Evolutionary conservation across 2,888 invertebrate species (phyloP).

Genomic region (Odontomyia ornata): DNA sequence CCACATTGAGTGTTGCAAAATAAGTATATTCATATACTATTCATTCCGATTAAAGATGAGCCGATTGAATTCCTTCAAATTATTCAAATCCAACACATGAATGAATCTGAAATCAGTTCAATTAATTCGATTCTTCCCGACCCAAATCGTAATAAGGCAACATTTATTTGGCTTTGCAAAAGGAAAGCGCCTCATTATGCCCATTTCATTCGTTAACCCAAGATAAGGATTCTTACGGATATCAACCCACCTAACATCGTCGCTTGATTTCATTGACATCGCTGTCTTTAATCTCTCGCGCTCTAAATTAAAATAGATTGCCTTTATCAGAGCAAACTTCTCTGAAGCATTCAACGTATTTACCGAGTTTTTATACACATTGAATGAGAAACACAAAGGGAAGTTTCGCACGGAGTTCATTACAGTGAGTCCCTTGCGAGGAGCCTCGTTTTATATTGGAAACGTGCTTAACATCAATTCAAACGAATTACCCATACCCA

Average conservation of each 20-base stretch:
- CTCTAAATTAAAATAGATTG: conserved; percentile 35
- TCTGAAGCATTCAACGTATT: background rate
- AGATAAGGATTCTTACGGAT: background rate
- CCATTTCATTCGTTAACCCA: too few species aligned
- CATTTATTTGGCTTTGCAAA: too few species aligned
- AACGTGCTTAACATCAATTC: conserved; percentile 49
- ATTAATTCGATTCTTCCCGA: background rate
- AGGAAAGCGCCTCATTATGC: too few species aligned
- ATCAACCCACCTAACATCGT: background rate
- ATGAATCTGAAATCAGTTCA: too few species aligned
- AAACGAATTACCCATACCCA: conserved; percentile 41
- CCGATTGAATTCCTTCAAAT: too few species aligned
- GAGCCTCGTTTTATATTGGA: conserved; percentile 45
- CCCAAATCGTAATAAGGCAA: too few species aligned
- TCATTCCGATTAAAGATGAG: too few species aligned
- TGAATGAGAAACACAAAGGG: background rate
- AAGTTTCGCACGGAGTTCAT: conserved; percentile 44
- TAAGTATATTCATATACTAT: too few species aligned
- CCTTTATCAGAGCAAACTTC: conserved; percentile 13
- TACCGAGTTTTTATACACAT: background rate
- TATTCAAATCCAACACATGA: too few species aligned
- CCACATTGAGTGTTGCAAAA: too few species aligned
- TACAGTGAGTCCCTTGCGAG: conserved; percentile 27
- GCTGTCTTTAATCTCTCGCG: background rate
- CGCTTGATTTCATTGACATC: background rate